These are phyloP conservation scores for Phocides pigmalion DNA, from an alignment of 1,140 invertebrate species.

Conservation along the genomic window DNA sequence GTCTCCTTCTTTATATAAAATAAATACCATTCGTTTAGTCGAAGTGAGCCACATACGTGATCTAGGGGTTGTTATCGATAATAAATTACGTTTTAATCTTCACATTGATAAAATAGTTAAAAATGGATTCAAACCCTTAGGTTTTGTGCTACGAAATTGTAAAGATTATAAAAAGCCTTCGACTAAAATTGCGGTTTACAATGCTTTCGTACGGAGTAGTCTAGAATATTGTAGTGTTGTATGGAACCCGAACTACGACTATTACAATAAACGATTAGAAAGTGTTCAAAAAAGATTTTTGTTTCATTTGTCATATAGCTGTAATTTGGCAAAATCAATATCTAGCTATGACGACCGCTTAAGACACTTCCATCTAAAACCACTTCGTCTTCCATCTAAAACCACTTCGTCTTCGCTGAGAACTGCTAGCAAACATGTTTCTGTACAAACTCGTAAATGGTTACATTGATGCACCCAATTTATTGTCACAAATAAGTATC, in stretches of 20 bases:
- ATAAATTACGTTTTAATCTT: slow-evolving; percentile 4
- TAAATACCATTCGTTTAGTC: not conserved
- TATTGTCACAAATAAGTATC: not conserved
- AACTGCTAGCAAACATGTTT: not conserved
- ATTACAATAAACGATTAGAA: no score
- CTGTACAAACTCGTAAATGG: slow-evolving; percentile 8
- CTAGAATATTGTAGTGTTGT: slow-evolving; percentile 18
- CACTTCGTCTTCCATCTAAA: no score
- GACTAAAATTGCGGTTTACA: slow-evolving; percentile 10
- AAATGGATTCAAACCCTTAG: slow-evolving; percentile 8
- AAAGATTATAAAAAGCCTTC: slow-evolving; percentile 10
- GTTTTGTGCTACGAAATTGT: slow-evolving; percentile 9
- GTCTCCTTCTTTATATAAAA: not conserved
- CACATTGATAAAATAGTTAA: no score
- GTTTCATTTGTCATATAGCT: no score
- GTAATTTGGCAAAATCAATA: no score
- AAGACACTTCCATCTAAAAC: no score
- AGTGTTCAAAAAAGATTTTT: no score
- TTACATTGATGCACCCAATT: no score
- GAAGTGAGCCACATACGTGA: not conserved
- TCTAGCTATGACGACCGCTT: no score
- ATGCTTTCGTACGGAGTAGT: not conserved
- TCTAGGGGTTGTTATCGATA: not conserved
- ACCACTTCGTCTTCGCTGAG: no score
- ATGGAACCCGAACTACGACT: not conserved